Percentiles rank a stretch among this genome's conserved stretches.
These are phyloP conservation scores for Gallinago undulata DNA, from an alignment of 2,113 vertebrate species.

Conservation along the genomic window DNA sequence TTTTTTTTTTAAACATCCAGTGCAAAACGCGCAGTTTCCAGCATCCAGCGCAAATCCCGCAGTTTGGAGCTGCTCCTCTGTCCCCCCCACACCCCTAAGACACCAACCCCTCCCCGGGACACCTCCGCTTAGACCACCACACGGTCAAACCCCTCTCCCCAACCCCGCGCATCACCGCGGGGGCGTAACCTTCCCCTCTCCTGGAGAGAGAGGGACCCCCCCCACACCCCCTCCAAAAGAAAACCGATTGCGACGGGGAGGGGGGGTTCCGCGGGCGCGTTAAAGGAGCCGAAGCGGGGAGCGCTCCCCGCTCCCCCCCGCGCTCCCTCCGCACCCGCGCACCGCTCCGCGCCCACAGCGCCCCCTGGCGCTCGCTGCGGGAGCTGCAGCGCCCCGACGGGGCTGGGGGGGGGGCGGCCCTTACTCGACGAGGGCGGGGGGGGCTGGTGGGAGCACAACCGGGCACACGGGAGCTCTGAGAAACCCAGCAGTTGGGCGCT, in stretches of 20 bases:
- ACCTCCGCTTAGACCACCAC: background rate
- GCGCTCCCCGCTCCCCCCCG: background rate
- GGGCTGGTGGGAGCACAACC: background rate
- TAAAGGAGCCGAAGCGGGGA: background rate
- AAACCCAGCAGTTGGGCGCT: background rate
- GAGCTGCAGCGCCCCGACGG: background rate
- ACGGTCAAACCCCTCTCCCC: background rate
- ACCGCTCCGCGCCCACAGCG: background rate
- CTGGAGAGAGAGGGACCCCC: background rate
- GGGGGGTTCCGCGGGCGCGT: background rate
- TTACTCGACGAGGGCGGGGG: background rate
- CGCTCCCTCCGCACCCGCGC: background rate
- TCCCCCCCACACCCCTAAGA: background rate
- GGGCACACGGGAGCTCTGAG: rapidly evolving
- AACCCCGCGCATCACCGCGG: background rate
- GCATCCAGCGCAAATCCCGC: background rate
- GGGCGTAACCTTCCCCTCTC: background rate
- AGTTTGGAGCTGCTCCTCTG: background rate
- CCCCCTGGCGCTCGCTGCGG: background rate
- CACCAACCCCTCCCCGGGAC: background rate
- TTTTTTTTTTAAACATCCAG: background rate
- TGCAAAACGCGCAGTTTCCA: background rate
- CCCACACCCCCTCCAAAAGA: background rate
- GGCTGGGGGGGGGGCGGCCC: background rate
- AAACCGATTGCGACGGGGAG: rapidly evolving